Evolutionary conservation across 2,888 invertebrate genomes (phyloP).

Genomic region (Blomia tropicalis): DNA sequence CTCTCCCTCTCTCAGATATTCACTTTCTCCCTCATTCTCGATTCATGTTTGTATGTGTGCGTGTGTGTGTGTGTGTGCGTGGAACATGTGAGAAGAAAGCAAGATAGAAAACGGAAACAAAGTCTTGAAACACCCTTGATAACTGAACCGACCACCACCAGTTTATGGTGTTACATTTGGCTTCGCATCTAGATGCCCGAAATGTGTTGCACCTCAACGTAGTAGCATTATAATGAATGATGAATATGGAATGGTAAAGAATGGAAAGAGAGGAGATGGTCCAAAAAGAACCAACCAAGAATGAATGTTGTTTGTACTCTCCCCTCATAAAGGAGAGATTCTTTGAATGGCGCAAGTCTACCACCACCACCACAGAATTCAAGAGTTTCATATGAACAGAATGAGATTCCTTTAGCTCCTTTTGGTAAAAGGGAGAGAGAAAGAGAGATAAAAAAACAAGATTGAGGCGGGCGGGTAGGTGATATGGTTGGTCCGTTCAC

Average conservation of each 20-base stretch:
- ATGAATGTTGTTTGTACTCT: no score
- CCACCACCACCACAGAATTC: neutral
- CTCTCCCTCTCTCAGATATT: no score
- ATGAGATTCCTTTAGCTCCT: no score
- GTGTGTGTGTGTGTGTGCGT: neutral
- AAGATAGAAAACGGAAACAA: conserved; percentile 13
- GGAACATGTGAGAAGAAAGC: conserved; percentile 5
- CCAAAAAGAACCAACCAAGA: no score
- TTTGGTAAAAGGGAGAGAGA: neutral
- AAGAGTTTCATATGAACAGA: no score
- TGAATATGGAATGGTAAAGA: no score
- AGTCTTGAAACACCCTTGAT: conserved; percentile 13
- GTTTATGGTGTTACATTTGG: no score
- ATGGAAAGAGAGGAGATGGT: no score
- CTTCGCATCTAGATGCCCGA: conserved; percentile 15
- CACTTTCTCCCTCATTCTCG: no score
- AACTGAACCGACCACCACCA: no score
- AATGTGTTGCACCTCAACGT: neutral
- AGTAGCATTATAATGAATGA: neutral
- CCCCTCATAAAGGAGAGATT: no score
- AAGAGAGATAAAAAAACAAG: conserved; percentile 8
- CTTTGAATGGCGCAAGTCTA: neutral
- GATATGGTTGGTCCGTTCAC: neutral
- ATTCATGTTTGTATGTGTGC: no score
- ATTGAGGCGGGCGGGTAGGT: conserved; percentile 15